phyloP scores from a whole-genome alignment of 1,140 invertebrate species.

The Rhopalosiphum padi region DNA sequence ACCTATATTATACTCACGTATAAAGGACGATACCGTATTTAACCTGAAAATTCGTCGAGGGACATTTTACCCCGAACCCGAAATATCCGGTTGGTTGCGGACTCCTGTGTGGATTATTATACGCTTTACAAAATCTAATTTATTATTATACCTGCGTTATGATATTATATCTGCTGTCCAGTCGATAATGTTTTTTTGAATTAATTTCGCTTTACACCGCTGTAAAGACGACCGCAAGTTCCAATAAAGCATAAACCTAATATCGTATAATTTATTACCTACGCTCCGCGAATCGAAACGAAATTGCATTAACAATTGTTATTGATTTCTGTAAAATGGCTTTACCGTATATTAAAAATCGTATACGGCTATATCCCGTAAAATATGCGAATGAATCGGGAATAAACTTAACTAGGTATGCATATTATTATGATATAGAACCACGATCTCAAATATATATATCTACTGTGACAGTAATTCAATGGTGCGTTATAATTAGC shows the following conservation, averaged over 20 bases:
- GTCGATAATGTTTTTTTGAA: neutral
- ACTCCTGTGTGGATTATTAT: slow-evolving; percentile 13
- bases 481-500: no score
- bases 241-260: neutral
- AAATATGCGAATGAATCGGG: neutral
- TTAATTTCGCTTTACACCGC: neutral
- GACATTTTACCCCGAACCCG: neutral
- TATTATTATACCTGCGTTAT: neutral
- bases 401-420: neutral
- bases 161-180: neutral
- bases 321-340: neutral
- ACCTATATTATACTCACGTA: neutral
- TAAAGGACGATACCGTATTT: slow-evolving; percentile 12
- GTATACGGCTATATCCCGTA: neutral
- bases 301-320: neutral
- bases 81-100: neutral
- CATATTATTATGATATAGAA: neutral
- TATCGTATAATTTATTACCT: neutral
- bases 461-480: no score
- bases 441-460: neutral
- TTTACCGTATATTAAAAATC: neutral
- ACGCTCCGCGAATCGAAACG: neutral
- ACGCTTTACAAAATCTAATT: slow-evolving; percentile 16
- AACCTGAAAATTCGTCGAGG: neutral
- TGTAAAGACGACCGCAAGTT: neutral